These are phyloP conservation scores for Conomelus anceps DNA, from an alignment of 2,888 invertebrate genomes.

Conservation along the genomic window DNA sequence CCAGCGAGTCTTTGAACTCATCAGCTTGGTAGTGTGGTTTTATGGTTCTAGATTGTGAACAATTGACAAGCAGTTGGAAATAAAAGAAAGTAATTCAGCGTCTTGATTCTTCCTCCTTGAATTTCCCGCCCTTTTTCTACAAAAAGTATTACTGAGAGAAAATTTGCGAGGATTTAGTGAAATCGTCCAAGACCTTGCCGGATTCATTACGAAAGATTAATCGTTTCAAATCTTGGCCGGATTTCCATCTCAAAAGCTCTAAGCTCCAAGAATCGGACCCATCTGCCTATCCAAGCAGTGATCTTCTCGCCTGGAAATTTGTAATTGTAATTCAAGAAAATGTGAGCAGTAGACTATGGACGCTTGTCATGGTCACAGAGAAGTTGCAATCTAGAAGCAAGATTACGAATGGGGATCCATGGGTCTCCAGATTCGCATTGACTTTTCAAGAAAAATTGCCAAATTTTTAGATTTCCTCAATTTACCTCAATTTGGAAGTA, in stretches of 20 bases:
- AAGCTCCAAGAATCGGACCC: background rate
- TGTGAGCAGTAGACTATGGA: background rate
- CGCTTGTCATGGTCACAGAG: background rate
- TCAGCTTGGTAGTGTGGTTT: background rate
- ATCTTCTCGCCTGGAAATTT: background rate
- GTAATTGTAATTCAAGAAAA: background rate
- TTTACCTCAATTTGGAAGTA: no score
- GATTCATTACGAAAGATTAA: background rate
- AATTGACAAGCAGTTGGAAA: background rate
- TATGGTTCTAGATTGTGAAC: background rate
- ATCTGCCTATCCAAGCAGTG: background rate
- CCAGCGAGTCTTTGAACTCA: background rate
- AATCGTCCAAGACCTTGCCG: background rate
- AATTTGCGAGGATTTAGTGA: background rate
- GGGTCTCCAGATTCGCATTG: no score
- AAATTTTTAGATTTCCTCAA: no score
- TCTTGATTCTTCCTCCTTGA: background rate
- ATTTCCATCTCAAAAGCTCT: background rate
- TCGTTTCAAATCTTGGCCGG: background rate
- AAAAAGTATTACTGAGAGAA: background rate
- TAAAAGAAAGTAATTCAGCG: background rate
- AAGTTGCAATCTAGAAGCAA: background rate
- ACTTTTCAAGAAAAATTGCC: no score
- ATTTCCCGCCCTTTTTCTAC: background rate
- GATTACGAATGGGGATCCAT: no score